Percentiles rank a stretch among this genome's conserved stretches.
phyloP scores from a whole-genome alignment of 2,113 vertebrate species.

The Xiphias gladius region DNA sequence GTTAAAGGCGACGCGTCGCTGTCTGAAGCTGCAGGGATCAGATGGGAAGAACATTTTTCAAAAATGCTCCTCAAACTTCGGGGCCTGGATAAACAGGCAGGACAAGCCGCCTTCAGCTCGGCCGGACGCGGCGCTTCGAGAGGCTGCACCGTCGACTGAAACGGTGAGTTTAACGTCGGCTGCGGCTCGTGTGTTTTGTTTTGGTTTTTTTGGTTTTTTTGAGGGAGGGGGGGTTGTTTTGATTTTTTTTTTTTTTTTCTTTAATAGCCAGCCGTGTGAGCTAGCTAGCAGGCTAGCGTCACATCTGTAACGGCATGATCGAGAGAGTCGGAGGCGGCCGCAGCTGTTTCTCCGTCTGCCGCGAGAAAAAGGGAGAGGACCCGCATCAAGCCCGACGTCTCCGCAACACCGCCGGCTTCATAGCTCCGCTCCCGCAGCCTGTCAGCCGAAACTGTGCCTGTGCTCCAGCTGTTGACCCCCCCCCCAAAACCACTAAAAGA shows the following conservation, averaged over 20 bases:
- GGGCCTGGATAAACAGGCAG: conserved; percentile 30
- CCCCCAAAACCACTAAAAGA: background rate
- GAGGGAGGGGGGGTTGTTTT: too few relatives aligned
- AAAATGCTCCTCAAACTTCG: conserved; percentile 57
- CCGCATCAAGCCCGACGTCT: background rate
- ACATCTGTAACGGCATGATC: conserved; percentile 50
- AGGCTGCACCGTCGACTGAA: conserved; percentile 46
- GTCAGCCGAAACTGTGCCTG: conserved; percentile 3
- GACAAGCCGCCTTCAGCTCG: conserved; percentile 35
- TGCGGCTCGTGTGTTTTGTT: background rate
- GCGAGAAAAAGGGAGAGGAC: background rate
- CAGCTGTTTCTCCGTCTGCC: background rate
- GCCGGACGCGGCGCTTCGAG: background rate
- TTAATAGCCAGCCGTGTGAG: background rate
- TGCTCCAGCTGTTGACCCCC: conserved; percentile 53
- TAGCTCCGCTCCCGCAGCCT: too few relatives aligned
- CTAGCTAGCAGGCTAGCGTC: conserved; percentile 73
- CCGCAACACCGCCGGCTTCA: rapidly evolving
- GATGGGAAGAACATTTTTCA: conserved; percentile 23
- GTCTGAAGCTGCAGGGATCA: conserved; percentile 63
- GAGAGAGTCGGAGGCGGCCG: background rate
- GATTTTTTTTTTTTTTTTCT: background rate
- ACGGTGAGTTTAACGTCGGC: conserved; percentile 55
- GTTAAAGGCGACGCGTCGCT: conserved; percentile 79
- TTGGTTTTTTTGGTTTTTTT: background rate